Evolutionary conservation across 23 tunicate genomes (phyloP).

Genomic region (Pegea sp.): DNA sequence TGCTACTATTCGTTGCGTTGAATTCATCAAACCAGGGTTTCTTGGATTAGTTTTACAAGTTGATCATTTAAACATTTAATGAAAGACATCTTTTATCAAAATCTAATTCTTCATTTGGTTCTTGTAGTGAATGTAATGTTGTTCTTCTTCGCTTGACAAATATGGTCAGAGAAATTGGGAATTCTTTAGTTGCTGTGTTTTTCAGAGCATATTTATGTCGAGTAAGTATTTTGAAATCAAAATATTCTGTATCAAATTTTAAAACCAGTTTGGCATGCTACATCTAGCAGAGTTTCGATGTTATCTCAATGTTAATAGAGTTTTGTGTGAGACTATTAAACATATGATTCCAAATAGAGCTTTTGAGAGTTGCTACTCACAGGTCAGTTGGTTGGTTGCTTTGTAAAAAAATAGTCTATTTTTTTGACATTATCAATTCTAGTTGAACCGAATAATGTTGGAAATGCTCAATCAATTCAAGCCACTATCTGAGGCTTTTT

Average conservation of each 20-base stretch:
- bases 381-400: no score
- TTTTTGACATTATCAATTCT: no score
- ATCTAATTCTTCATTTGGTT: neutral
- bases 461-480: constrained; percentile 23
- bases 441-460: no score
- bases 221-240: constrained; percentile 2
- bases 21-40: constrained; percentile 36
- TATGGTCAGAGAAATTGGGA: constrained; percentile 58
- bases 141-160: constrained; percentile 31
- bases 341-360: constrained; percentile 83
- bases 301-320: constrained; percentile 56
- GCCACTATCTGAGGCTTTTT: constrained; percentile 29
- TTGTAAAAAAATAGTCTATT: no score
- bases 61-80: no score
- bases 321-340: constrained; percentile 62
- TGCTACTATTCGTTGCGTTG: constrained; percentile 33
- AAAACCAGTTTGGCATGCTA: no score
- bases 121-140: constrained; percentile 26
- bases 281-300: no score
- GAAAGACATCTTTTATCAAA: no score
- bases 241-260: no score
- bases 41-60: no score
- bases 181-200: constrained; percentile 56
- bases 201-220: constrained; percentile 45
- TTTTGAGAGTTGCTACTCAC: constrained; percentile 29